A percentile compares a stretch with the other conserved stretches of the same genome.
phyloP scores from a whole-genome alignment of 2,888 invertebrate species.

The Xiphydria camelus region DNA sequence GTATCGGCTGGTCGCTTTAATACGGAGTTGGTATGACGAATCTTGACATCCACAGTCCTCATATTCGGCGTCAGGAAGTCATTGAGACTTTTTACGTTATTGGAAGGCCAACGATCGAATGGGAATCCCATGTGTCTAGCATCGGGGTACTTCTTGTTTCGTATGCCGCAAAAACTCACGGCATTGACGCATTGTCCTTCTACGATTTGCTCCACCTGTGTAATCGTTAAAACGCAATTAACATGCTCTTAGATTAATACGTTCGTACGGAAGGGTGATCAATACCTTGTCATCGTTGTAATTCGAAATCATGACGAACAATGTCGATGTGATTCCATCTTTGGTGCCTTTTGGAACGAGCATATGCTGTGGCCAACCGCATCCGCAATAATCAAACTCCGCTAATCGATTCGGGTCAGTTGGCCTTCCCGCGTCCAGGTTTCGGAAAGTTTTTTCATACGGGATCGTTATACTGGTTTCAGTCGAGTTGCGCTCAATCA shows the following conservation, averaged over 20 bases:
- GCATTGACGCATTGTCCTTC: slow-evolving; percentile 67
- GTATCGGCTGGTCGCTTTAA: background rate
- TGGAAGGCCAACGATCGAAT: slow-evolving; percentile 66
- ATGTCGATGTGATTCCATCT: slow-evolving; percentile 65
- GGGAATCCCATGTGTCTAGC: slow-evolving; percentile 79
- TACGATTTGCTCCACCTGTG: slow-evolving; percentile 19
- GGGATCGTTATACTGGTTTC: slow-evolving; percentile 59
- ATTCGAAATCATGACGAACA: slow-evolving; percentile 77
- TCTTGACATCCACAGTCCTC: slow-evolving; percentile 65
- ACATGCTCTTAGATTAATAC: too few species aligned
- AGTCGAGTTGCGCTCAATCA: slow-evolving; percentile 9
- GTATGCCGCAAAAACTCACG: slow-evolving; percentile 76
- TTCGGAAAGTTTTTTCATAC: slow-evolving; percentile 65
- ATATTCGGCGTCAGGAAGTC: slow-evolving; percentile 74
- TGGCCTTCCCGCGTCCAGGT: slow-evolving; percentile 51
- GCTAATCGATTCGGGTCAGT: slow-evolving; percentile 44
- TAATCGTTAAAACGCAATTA: background rate
- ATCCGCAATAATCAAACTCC: slow-evolving; percentile 65
- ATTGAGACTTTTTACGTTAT: slow-evolving; percentile 60
- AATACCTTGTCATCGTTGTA: slow-evolving; percentile 66
- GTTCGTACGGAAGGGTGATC: too few species aligned
- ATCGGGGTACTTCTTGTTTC: slow-evolving; percentile 75
- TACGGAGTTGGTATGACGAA: slow-evolving; percentile 63
- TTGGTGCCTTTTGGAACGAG: slow-evolving; percentile 69
- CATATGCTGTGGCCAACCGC: slow-evolving; percentile 80